A percentile compares a stretch with the other conserved stretches of the same genome.
phyloP scores from a whole-genome alignment of 2,113 vertebrate species.

The Tiliqua scincoides region DNA sequence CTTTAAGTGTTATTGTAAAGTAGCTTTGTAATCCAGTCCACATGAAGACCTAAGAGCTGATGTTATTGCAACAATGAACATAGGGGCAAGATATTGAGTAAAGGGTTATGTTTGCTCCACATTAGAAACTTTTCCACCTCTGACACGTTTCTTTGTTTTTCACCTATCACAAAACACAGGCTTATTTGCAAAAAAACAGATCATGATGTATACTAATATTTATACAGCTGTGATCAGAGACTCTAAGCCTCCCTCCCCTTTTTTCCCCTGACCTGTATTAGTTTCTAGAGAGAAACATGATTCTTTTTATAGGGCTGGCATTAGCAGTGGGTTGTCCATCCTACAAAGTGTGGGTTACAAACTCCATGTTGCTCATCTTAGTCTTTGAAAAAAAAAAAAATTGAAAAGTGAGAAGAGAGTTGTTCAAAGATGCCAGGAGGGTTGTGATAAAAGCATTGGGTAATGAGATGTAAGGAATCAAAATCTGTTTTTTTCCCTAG shows the following conservation, averaged over 20 bases:
- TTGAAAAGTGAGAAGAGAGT: conserved; percentile 31
- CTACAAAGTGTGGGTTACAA: conserved; percentile 38
- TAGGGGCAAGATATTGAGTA: background rate
- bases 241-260: accelerated
- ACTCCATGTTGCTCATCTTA: conserved; percentile 44
- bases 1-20: background rate
- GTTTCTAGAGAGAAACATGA: background rate
- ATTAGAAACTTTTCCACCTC: background rate
- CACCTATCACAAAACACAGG: background rate
- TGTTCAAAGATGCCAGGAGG: conserved; percentile 65
- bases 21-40: background rate
- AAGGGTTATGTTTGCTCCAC: background rate
- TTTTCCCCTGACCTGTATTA: background rate
- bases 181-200: background rate
- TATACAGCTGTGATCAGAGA: background rate
- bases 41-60: background rate
- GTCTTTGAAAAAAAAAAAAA: conserved; percentile 41
- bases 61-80: background rate
- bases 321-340: conserved; percentile 18
- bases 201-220: background rate
- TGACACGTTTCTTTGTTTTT: background rate
- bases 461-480: conserved; percentile 68
- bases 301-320: background rate
- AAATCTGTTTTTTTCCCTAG: conserved; percentile 30
- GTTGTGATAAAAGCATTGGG: conserved; percentile 64